These are phyloP conservation scores for Acanthochromis polyacanthus DNA, from an alignment of 2,113 vertebrate species.

Conservation along the genomic window DNA sequence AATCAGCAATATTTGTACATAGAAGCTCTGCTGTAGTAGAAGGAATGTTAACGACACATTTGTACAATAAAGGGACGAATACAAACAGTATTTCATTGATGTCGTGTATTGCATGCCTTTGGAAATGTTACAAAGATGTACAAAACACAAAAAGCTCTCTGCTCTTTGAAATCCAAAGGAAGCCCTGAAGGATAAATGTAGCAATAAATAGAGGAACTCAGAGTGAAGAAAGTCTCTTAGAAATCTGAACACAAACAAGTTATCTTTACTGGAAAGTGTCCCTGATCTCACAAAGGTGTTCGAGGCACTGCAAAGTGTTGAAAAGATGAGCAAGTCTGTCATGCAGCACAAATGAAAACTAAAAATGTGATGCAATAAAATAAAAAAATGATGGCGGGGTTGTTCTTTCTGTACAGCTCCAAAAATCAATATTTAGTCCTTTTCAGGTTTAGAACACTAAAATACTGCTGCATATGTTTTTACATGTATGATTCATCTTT, in stretches of 20 bases:
- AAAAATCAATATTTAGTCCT: background rate
- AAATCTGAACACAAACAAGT: background rate
- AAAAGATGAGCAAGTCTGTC: slow-evolving; percentile 3
- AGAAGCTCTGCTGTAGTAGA: background rate
- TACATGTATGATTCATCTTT: too few species aligned
- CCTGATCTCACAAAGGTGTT: slow-evolving; percentile 12
- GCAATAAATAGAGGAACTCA: background rate
- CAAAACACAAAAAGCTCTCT: background rate
- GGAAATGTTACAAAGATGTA: slow-evolving; percentile 1
- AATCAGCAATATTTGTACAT: too few species aligned
- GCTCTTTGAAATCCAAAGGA: background rate
- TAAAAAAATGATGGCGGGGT: background rate
- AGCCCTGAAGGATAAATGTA: background rate
- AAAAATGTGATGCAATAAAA: background rate
- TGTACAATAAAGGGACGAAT: background rate
- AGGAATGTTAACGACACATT: background rate
- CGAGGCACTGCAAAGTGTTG: background rate
- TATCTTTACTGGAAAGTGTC: slow-evolving; percentile 2
- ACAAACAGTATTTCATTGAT: too few species aligned
- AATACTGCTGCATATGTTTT: background rate
- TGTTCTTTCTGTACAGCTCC: background rate
- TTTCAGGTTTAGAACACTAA: background rate
- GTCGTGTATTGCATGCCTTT: background rate
- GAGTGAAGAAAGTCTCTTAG: background rate
- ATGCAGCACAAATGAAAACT: slow-evolving; percentile 20